phyloP scores from a whole-genome alignment of 2,797 vertebrate species.

The Coendou prehensilis region DNA sequence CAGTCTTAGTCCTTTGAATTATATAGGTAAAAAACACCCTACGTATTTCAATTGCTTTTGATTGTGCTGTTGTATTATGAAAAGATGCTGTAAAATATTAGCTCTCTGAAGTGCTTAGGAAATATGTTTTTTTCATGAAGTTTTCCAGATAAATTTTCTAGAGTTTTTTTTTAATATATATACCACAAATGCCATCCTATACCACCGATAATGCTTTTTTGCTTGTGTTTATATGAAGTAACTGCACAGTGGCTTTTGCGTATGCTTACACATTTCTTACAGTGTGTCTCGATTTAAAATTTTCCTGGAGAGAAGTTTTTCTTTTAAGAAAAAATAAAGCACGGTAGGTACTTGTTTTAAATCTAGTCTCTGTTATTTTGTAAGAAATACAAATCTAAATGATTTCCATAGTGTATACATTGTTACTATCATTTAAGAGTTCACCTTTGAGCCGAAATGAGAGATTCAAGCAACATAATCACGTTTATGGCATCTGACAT shows the following conservation, averaged over 20 bases:
- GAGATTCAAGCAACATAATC: neutral
- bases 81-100: constrained; percentile 26
- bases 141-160: constrained; percentile 9
- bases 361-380: constrained; percentile 51
- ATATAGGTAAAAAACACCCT: neutral
- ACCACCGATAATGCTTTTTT: constrained; percentile 3
- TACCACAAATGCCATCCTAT: neutral
- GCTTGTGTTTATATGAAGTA: neutral
- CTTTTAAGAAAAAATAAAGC: neutral
- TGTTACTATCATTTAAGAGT: constrained; percentile 26
- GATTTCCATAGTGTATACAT: neutral
- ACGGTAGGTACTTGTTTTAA: constrained; percentile 12
- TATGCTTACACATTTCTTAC: neutral
- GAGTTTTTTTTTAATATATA: neutral
- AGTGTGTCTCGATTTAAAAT: neutral
- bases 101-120: neutral
- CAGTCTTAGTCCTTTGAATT: constrained; percentile 47
- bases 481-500: neutral
- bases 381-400: constrained; percentile 37
- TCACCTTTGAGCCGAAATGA: neutral
- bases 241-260: constrained; percentile 1
- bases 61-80: neutral
- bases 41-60: constrained; percentile 23
- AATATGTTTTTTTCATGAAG: constrained; percentile 8
- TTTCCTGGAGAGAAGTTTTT: constrained; percentile 50